Evolutionary conservation across 2,888 invertebrate species (phyloP).

Genomic region (Agrochola lota): DNA sequence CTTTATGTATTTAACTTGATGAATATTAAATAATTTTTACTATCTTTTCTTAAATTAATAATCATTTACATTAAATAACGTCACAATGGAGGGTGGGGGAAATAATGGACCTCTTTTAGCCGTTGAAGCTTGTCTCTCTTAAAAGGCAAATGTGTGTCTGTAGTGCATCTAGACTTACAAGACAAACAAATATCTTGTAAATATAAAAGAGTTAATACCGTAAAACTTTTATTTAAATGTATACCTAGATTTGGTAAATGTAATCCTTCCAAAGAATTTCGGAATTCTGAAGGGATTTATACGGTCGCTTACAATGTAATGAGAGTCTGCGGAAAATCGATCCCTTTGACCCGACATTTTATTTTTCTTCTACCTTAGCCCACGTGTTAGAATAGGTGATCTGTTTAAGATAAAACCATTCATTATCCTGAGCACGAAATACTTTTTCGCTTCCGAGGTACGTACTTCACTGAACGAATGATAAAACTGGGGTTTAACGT

Average conservation of each 20-base stretch:
- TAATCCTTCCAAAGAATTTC: conserved; percentile 62
- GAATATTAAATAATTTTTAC: too few species aligned
- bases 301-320: conserved; percentile 61
- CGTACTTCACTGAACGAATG: conserved; percentile 69
- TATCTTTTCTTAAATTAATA: too few species aligned
- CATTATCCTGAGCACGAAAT: conserved; percentile 66
- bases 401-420: conserved; percentile 70
- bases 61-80: too few species aligned
- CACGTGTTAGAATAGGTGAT: conserved; percentile 67
- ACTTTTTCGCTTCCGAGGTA: conserved; percentile 63
- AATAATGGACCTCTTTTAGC: too few species aligned
- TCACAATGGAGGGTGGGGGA: too few species aligned
- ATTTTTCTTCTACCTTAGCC: conserved; percentile 57
- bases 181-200: conserved; percentile 12
- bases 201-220: conserved; percentile 34
- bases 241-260: conserved; percentile 42
- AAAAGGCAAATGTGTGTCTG: background rate
- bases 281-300: conserved; percentile 62
- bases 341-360: conserved; percentile 59
- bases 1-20: too few species aligned
- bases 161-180: background rate
- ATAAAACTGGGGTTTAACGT: conserved; percentile 77
- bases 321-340: conserved; percentile 63
- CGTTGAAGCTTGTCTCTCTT: background rate
- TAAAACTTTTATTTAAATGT: conserved; percentile 51